A percentile compares a stretch with the other conserved stretches of the same genome.
Conservation (phyloP, 1,140 invertebrate genomes). For the Ceratina calcarata region DNA sequence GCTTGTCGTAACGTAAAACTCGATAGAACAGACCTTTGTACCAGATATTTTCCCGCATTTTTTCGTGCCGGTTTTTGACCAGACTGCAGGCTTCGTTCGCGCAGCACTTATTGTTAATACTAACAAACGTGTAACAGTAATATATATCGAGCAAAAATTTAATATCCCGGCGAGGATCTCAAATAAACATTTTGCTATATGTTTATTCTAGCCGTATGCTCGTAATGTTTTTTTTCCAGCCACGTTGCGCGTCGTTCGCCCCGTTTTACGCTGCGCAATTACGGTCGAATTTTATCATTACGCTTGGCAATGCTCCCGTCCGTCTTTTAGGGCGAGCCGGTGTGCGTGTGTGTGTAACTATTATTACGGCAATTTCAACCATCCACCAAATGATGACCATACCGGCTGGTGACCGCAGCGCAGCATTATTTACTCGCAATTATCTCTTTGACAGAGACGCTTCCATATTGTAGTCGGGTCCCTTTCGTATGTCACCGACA, state of each 20-base stretch:
- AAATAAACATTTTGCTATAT: no score
- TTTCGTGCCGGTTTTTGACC: no score
- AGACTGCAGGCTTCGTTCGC: no score
- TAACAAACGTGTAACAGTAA: no score
- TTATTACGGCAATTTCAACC: constrained; percentile 41
- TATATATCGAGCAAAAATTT: no score
- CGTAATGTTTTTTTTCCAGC: no score
- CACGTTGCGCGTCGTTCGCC: neutral
- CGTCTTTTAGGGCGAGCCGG: constrained; percentile 11
- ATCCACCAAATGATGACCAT: constrained; percentile 22
- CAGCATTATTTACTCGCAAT: constrained; percentile 47
- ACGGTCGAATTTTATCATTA: constrained; percentile 38
- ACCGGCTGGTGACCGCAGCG: constrained; percentile 8
- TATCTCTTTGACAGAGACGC: constrained; percentile 47
- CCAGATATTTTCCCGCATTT: no score
- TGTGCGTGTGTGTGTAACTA: constrained; percentile 22
- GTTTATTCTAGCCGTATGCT: no score
- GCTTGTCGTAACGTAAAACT: neutral
- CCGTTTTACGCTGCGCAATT: neutral
- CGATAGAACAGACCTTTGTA: no score
- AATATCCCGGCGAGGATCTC: no score
- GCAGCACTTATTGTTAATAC: no score
- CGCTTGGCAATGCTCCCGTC: neutral
- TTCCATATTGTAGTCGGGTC: neutral
- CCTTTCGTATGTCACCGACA: constrained; percentile 23